These are phyloP conservation scores for Philaethria dido DNA, from an alignment of 2,888 invertebrate genomes.

Conservation along the genomic window DNA sequence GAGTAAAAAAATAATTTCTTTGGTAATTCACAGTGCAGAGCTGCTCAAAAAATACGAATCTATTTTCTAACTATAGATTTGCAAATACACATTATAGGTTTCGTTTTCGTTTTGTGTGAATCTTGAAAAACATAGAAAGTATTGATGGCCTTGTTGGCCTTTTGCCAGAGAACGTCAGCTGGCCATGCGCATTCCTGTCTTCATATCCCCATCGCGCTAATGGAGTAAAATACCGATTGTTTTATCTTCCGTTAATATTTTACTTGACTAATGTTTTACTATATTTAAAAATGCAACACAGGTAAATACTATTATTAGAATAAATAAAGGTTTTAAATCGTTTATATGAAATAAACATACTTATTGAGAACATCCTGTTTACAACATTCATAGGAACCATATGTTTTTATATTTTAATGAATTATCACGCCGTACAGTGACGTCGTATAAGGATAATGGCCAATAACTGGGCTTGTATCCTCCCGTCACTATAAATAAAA, in stretches of 20 bases:
- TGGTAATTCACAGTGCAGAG: too few relatives aligned
- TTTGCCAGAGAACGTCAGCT: constrained; percentile 41
- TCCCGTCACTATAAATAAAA: constrained; percentile 10
- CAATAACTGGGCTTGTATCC: constrained; percentile 5
- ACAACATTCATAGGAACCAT: not conserved
- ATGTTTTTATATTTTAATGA: constrained; percentile 5
- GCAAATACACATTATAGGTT: constrained; percentile 6
- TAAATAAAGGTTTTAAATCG: not conserved
- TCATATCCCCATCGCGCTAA: constrained; percentile 34
- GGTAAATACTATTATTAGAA: not conserved
- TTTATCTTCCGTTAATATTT: constrained; percentile 25
- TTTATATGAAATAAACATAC: not conserved
- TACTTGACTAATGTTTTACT: not conserved
- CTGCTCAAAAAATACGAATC: too few relatives aligned
- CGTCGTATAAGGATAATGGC: not conserved
- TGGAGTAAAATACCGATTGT: constrained; percentile 32
- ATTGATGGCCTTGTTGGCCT: constrained; percentile 41
- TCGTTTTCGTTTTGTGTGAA: constrained; percentile 30
- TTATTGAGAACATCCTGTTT: not conserved
- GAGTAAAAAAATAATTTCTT: too few relatives aligned
- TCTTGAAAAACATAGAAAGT: constrained; percentile 40
- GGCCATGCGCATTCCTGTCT: constrained; percentile 38
- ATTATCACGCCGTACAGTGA: not conserved
- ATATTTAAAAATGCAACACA: not conserved
- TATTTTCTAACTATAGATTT: not conserved